phyloP scores from a whole-genome alignment of 2,797 vertebrate genomes.

The Amniataba percoides region DNA sequence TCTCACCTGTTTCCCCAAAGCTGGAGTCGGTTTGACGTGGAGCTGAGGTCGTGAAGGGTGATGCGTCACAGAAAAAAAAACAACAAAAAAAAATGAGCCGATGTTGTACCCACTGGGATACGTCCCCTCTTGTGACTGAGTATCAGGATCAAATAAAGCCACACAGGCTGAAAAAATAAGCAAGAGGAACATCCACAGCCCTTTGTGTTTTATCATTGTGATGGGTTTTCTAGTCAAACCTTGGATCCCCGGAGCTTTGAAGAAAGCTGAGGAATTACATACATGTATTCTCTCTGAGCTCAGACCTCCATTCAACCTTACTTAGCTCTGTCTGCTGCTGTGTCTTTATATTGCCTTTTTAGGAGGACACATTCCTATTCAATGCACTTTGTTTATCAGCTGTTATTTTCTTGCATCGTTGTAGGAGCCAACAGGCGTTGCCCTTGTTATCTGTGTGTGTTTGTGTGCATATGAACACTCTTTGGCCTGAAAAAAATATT shows the following conservation, averaged over 20 bases:
- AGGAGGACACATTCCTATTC: slow-evolving; percentile 19
- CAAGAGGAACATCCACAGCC: neutral
- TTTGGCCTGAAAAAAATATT: slow-evolving; percentile 60
- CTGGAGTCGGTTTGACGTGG: slow-evolving; percentile 25
- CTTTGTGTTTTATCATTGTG: neutral
- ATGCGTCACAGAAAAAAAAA: slow-evolving; percentile 11
- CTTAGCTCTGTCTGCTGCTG: slow-evolving; percentile 10
- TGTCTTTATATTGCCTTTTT: slow-evolving; percentile 5
- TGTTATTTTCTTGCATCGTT: slow-evolving; percentile 32
- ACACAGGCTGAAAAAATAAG: slow-evolving; percentile 1
- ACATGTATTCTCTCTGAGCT: neutral
- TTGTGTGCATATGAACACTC: slow-evolving; percentile 37
- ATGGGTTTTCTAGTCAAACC: slow-evolving; percentile 3
- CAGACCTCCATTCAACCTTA: neutral
- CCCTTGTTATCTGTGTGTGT: slow-evolving; percentile 42
- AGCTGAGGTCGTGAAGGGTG: slow-evolving; percentile 41
- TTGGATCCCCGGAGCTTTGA: slow-evolving; percentile 6
- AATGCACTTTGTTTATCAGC: slow-evolving; percentile 21
- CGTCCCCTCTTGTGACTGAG: slow-evolving; percentile 11
- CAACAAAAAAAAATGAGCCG: slow-evolving; percentile 20
- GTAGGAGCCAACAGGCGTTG: slow-evolving; percentile 31
- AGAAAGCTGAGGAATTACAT: slow-evolving; percentile 13
- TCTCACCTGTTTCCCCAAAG: slow-evolving; percentile 52
- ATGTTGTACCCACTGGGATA: slow-evolving; percentile 4
- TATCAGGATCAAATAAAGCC: slow-evolving; percentile 1